Conservation (phyloP, 2,797 vertebrate genomes). For the Gadopsis bispinosus region DNA sequence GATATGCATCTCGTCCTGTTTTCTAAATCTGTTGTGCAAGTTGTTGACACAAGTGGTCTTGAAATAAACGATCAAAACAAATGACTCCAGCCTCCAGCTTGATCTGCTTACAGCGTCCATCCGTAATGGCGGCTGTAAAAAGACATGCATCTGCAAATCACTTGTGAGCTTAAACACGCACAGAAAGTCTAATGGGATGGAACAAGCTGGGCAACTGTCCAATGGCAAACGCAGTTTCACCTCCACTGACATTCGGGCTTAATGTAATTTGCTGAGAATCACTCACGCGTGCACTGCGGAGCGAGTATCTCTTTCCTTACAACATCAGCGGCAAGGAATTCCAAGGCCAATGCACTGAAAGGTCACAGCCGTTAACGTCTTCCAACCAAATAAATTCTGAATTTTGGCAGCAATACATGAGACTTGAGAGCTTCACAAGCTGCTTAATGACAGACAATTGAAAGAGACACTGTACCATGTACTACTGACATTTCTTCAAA, state of each 20-base stretch:
- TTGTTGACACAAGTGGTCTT: conserved; percentile 35
- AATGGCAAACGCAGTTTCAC: conserved; percentile 61
- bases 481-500: conserved; percentile 13
- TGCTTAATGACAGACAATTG: conserved; percentile 24
- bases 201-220: conserved; percentile 65
- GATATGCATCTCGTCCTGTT: conserved; percentile 28
- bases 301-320: conserved; percentile 49
- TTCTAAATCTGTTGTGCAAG: conserved; percentile 28
- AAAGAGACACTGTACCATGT: conserved; percentile 3
- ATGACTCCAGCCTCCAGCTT: conserved; percentile 39
- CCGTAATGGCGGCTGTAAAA: conserved; percentile 46
- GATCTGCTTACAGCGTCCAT: conserved; percentile 41
- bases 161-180: conserved; percentile 59
- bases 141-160: conserved; percentile 54
- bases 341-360: conserved; percentile 50
- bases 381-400: conserved; percentile 48
- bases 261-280: conserved; percentile 71
- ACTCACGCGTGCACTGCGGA: conserved; percentile 47
- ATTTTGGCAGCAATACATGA: conserved; percentile 39
- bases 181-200: conserved; percentile 65
- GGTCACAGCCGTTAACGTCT: conserved; percentile 39
- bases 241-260: conserved; percentile 59
- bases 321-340: conserved; percentile 67
- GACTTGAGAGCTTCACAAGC: conserved; percentile 36
- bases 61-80: conserved; percentile 55